Conservation (phyloP, 2,113 vertebrate genomes). For the Percopsis transmontana region DNA sequence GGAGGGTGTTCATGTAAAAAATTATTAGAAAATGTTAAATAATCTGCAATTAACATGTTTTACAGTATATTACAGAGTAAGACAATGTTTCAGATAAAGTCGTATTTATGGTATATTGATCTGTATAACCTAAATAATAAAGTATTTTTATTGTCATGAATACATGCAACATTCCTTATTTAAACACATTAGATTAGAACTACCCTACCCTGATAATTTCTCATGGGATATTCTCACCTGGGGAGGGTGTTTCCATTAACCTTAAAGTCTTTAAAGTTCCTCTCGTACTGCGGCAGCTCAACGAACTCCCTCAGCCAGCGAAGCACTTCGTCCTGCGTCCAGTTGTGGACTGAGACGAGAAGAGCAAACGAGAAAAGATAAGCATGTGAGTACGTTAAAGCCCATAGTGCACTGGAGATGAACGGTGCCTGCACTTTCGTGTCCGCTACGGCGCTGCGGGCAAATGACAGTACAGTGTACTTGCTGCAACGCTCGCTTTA, state of each 20-base stretch:
- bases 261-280: constrained; percentile 90
- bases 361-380: neutral
- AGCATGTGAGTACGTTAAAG: neutral
- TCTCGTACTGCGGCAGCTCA: constrained; percentile 94
- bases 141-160: neutral
- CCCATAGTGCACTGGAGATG: too few species aligned
- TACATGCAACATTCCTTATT: neutral
- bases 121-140: too few species aligned
- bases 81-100: too few species aligned
- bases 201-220: neutral
- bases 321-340: constrained; percentile 77
- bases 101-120: too few species aligned
- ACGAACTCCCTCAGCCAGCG: constrained; percentile 86
- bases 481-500: too few species aligned
- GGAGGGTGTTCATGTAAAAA: too few species aligned
- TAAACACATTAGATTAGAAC: neutral
- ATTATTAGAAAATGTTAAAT: too few species aligned
- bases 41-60: too few species aligned
- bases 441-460: too few species aligned
- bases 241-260: constrained; percentile 94
- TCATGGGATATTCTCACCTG: constrained; percentile 76
- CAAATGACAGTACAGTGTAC: too few species aligned
- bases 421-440: too few species aligned
- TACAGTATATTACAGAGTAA: too few species aligned
- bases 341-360: constrained; percentile 74